Evolutionary conservation across 2,888 invertebrate species (phyloP).

Genomic region (Clepsis dumicolana): DNA sequence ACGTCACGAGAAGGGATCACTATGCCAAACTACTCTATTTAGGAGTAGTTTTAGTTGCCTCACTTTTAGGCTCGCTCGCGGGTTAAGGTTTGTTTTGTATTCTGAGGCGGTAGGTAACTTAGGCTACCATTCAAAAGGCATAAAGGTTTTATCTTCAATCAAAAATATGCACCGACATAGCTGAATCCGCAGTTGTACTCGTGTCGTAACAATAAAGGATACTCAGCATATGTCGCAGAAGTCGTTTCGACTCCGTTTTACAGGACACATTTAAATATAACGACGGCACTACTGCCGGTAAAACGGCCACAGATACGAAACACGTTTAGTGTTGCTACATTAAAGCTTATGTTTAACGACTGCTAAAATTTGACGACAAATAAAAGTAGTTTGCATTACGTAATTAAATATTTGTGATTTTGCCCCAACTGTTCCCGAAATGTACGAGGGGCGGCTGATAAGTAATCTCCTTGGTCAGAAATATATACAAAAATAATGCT

Average conservation of each 20-base stretch:
- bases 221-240: neutral
- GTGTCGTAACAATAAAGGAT: slow-evolving; percentile 3
- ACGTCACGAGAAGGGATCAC: too few species aligned
- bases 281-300: slow-evolving; percentile 9
- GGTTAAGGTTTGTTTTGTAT: too few species aligned
- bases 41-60: too few species aligned
- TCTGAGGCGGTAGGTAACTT: too few species aligned
- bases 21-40: too few species aligned
- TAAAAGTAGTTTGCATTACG: neutral
- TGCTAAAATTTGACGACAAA: neutral
- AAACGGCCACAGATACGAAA: slow-evolving; percentile 10
- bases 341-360: slow-evolving; percentile 6
- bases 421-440: too few species aligned
- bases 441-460: too few species aligned
- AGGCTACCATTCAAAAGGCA: too few species aligned
- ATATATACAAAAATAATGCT: too few species aligned
- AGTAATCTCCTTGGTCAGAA: too few species aligned
- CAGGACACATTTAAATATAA: slow-evolving; percentile 7
- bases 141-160: neutral
- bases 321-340: slow-evolving; percentile 3
- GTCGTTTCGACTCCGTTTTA: slow-evolving; percentile 1
- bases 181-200: neutral
- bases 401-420: too few species aligned
- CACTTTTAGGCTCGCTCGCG: too few species aligned
- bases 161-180: neutral